A percentile compares a stretch with the other conserved stretches of the same genome.
Conservation (phyloP, 1,140 invertebrate species). For the Druon quercuslanigerum region DNA sequence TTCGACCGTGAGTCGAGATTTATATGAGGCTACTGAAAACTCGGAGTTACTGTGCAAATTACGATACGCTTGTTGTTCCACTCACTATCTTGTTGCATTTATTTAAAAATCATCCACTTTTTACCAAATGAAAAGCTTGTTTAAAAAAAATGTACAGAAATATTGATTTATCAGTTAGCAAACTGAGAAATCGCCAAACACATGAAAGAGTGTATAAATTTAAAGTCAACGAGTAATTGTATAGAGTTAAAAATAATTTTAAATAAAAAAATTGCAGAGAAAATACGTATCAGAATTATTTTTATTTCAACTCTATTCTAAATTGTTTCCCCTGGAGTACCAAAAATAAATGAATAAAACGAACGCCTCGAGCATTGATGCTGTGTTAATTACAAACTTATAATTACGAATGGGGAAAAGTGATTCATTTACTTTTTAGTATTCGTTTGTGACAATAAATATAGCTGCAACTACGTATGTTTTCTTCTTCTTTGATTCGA, state of each 20-base stretch:
- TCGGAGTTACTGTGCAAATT: neutral
- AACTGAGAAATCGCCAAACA: too few relatives aligned
- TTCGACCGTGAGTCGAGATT: slow-evolving; percentile 12
- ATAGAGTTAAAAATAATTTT: too few relatives aligned
- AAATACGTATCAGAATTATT: neutral
- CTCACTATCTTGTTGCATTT: neutral
- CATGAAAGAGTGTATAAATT: too few relatives aligned
- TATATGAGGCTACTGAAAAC: neutral
- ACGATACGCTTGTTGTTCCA: neutral
- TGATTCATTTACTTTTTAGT: neutral
- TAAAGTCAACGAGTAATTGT: too few relatives aligned
- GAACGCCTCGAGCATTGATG: neutral
- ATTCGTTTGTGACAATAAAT: neutral
- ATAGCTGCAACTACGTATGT: neutral
- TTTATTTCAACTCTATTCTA: neutral
- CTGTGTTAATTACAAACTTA: slow-evolving; percentile 19
- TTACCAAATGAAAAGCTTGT: neutral
- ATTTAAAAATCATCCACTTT: neutral
- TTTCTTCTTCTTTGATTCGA: neutral
- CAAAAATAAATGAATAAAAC: neutral
- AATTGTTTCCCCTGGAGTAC: neutral
- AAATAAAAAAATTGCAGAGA: too few relatives aligned
- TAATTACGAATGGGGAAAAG: neutral
- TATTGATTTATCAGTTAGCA: too few relatives aligned
- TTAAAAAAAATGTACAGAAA: too few relatives aligned